A percentile compares a stretch with the other conserved stretches of the same genome.
Evolutionary conservation across 2,113 vertebrate genomes (phyloP).

Genomic region (Aphelocoma coerulescens): DNA sequence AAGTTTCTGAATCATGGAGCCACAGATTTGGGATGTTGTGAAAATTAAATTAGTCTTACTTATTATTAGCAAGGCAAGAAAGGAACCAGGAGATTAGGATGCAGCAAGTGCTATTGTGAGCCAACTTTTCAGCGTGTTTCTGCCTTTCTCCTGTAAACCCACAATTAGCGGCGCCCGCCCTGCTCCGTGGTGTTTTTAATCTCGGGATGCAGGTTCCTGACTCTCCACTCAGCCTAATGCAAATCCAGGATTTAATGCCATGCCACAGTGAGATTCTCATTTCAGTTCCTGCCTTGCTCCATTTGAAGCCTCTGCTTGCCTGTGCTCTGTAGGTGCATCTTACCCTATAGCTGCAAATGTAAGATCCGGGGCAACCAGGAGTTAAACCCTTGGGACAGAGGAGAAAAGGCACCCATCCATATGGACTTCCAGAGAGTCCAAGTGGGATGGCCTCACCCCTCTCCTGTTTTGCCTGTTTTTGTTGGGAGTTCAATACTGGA

Average conservation of each 20-base stretch:
- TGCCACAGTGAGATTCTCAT: neutral
- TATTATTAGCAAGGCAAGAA: constrained; percentile 40
- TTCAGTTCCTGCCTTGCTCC: neutral
- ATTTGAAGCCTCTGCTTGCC: neutral
- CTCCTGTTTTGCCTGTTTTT: neutral
- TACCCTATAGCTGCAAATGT: fast-evolving
- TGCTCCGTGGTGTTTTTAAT: neutral
- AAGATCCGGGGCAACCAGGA: neutral
- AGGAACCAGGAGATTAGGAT: constrained; percentile 11
- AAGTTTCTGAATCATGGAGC: constrained; percentile 12
- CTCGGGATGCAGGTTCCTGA: neutral
- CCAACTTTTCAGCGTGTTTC: neutral
- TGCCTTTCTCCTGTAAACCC: neutral
- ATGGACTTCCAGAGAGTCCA: neutral
- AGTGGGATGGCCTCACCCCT: neutral
- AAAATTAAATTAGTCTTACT: constrained; percentile 53
- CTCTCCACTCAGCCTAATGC: neutral
- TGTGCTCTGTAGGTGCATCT: neutral
- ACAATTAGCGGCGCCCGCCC: neutral
- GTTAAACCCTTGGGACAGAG: neutral
- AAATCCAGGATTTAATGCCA: neutral
- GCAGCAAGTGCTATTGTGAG: neutral
- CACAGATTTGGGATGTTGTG: constrained; percentile 35
- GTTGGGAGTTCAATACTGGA: neutral
- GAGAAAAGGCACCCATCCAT: neutral